Evolutionary conservation across 2,113 vertebrate genomes (phyloP).

Genomic region (Protobothrops mucrosquamatus): DNA sequence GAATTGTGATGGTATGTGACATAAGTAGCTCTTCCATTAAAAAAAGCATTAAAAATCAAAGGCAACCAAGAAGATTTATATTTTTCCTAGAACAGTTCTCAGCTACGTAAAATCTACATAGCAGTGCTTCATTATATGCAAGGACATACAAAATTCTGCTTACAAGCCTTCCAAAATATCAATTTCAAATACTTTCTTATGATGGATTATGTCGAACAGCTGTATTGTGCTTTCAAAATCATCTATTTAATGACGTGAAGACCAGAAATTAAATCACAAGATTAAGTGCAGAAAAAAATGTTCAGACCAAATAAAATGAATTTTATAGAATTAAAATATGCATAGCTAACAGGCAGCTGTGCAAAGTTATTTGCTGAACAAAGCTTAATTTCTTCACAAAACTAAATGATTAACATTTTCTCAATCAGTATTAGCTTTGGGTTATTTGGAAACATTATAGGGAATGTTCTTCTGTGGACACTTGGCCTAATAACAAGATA

Average conservation of each 20-base stretch:
- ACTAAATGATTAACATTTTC: conserved; percentile 43
- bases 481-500: conserved; percentile 17
- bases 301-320: conserved; percentile 49
- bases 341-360: conserved; percentile 34
- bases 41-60: conserved; percentile 62
- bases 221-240: conserved; percentile 54
- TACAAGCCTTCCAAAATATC: conserved; percentile 44
- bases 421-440: conserved; percentile 46
- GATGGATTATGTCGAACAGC: conserved; percentile 47
- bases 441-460: conserved; percentile 22
- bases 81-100: conserved; percentile 47
- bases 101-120: conserved; percentile 52
- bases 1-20: conserved; percentile 49
- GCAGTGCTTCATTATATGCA: conserved; percentile 58
- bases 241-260: conserved; percentile 29
- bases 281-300: conserved; percentile 61
- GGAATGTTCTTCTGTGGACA: conserved; percentile 33
- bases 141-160: conserved; percentile 50
- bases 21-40: conserved; percentile 28
- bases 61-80: conserved; percentile 47
- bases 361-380: conserved; percentile 46
- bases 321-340: conserved; percentile 48
- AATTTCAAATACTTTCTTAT: conserved; percentile 49
- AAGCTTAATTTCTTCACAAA: conserved; percentile 42
- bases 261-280: conserved; percentile 54